Percentiles rank a stretch among this genome's conserved stretches.
Conservation (phyloP, 2,888 invertebrate genomes). For the Lumbricus terrestris region DNA sequence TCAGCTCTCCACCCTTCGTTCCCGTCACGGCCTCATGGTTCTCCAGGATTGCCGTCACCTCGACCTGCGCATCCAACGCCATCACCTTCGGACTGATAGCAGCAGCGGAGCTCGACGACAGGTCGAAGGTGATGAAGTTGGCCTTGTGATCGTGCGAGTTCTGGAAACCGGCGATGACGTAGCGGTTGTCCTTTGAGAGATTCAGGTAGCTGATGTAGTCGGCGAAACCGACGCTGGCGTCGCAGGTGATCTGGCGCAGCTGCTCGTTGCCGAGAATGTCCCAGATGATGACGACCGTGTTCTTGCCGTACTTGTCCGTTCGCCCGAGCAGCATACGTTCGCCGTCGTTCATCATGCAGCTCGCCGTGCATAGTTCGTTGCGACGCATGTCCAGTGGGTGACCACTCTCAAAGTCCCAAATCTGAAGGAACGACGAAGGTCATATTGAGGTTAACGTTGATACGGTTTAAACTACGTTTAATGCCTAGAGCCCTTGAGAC, state of each 20-base stretch:
- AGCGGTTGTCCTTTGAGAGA: slow-evolving; percentile 46
- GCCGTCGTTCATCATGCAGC: slow-evolving; percentile 56
- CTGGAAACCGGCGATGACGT: slow-evolving; percentile 57
- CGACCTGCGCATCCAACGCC: slow-evolving; percentile 55
- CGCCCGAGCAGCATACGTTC: slow-evolving; percentile 53
- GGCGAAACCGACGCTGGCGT: slow-evolving; percentile 54
- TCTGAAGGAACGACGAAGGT: slow-evolving; percentile 37
- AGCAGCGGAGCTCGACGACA: slow-evolving; percentile 45
- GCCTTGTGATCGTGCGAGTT: slow-evolving; percentile 57
- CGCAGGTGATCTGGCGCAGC: slow-evolving; percentile 44
- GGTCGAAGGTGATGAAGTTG: slow-evolving; percentile 58
- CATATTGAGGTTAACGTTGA: neutral
- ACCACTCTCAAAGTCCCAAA: slow-evolving; percentile 59
- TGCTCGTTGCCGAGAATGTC: slow-evolving; percentile 57
- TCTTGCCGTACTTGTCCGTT: slow-evolving; percentile 56
- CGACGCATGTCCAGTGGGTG: slow-evolving; percentile 54
- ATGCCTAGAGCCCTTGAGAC: too few relatives aligned
- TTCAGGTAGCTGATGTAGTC: slow-evolving; percentile 53
- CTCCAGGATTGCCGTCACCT: slow-evolving; percentile 55
- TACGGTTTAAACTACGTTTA: too few relatives aligned
- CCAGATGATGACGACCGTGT: slow-evolving; percentile 57
- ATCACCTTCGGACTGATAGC: slow-evolving; percentile 53
- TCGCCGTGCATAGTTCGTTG: slow-evolving; percentile 55
- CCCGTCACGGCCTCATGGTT: slow-evolving; percentile 59
- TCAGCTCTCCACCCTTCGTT: slow-evolving; percentile 58